Percentiles rank a stretch among this genome's conserved stretches.
Evolutionary conservation across 37 sponge, comb jelly and placozoan species (phyloP).

Genomic region (Cladorhizidae sp.): DNA sequence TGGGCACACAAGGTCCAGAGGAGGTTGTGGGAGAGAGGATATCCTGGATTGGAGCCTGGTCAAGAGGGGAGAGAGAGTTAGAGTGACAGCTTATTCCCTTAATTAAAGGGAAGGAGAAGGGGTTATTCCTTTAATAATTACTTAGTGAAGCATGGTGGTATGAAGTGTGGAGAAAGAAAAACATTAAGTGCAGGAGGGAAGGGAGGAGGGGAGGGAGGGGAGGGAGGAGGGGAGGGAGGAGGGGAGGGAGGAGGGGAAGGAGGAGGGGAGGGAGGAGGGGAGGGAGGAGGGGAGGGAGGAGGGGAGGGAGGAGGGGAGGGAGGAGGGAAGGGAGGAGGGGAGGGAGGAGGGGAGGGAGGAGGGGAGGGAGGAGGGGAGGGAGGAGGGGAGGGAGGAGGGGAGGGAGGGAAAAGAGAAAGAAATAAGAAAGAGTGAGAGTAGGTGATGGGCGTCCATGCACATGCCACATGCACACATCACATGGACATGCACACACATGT

Average conservation of each 20-base stretch:
- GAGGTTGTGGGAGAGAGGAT: not conserved
- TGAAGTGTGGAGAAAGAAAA: not conserved
- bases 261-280: not conserved
- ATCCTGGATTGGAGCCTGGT: not conserved
- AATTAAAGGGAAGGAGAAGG: no score
- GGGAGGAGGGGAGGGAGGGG: not conserved
- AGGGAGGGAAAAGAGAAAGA: not conserved
- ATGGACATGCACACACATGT: no score
- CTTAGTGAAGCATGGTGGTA: not conserved
- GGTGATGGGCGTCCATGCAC: not conserved
- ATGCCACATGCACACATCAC: no score
- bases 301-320: conserved; percentile 5
- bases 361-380: conserved; percentile 1
- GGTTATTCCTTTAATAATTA: not conserved
- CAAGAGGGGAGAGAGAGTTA: not conserved
- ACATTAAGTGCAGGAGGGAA: not conserved
- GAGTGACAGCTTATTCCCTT: no score
- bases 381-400: not conserved
- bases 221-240: not conserved
- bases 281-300: not conserved
- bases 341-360: not conserved
- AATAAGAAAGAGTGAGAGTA: not conserved
- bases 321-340: not conserved
- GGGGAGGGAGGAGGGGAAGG: not conserved
- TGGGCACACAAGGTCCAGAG: not conserved